Conservation (phyloP, 1,140 invertebrate species). For the Eriocheir sinensis region DNA sequence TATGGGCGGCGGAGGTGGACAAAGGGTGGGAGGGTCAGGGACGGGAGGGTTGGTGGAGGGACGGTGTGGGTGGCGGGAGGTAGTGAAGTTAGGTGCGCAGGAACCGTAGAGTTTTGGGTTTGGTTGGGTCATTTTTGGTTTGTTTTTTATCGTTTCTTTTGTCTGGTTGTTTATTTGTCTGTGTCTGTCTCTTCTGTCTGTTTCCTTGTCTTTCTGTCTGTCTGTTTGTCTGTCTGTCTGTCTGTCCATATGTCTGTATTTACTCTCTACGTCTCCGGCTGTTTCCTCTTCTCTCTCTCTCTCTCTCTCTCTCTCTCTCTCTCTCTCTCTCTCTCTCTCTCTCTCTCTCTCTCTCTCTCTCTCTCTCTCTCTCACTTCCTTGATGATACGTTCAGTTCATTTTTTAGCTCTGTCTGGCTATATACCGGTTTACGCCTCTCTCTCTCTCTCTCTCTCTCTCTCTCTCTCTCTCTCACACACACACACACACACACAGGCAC, state of each 20-base stretch:
- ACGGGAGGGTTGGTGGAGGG: not conserved
- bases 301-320: conserved; percentile 9
- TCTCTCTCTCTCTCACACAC: not conserved
- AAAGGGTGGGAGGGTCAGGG: not conserved
- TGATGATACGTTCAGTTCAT: too few species aligned
- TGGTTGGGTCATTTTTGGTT: too few species aligned
- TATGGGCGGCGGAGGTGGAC: not conserved
- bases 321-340: conserved; percentile 44
- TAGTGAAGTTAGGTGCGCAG: not conserved
- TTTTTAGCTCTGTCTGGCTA: too few species aligned
- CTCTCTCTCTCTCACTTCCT: not conserved
- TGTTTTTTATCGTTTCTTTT: too few species aligned
- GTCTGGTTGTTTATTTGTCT: not conserved
- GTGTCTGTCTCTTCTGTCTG: not conserved
- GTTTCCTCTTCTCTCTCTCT: conserved; percentile 19
- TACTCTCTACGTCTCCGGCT: not conserved
- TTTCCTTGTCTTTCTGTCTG: not conserved
- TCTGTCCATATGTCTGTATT: not conserved
- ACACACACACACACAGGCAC: not conserved
- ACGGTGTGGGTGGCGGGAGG: not conserved
- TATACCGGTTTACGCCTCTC: too few species aligned
- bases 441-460: too few species aligned
- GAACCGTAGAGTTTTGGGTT: not conserved
- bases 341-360: conserved; percentile 41
- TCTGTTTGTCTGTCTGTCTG: not conserved